These are phyloP conservation scores for Rhynchomys soricoides DNA, from an alignment of 2,113 vertebrate genomes.

Conservation along the genomic window DNA sequence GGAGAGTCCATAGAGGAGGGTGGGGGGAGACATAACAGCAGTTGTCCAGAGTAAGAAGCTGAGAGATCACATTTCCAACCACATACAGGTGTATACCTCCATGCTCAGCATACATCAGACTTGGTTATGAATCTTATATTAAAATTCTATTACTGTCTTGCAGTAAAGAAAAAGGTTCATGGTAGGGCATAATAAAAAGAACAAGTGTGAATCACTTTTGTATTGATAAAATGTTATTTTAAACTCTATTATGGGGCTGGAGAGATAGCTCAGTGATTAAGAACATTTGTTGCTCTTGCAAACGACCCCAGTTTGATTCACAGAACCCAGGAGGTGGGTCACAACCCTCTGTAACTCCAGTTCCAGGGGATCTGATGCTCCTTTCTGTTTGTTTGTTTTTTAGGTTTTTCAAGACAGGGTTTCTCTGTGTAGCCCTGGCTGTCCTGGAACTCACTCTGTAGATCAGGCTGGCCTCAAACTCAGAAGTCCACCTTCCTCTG, in stretches of 20 bases:
- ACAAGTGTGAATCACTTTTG: not conserved
- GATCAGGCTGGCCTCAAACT: too few species aligned
- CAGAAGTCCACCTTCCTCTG: too few species aligned
- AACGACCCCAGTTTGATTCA: not conserved
- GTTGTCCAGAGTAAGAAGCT: not conserved
- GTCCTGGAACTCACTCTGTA: too few species aligned
- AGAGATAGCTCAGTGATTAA: not conserved
- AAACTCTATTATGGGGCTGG: not conserved
- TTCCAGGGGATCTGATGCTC: not conserved
- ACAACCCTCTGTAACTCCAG: not conserved
- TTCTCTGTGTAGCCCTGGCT: too few species aligned
- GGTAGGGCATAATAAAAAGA: too few species aligned
- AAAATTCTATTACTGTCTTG: too few species aligned
- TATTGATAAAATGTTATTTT: not conserved
- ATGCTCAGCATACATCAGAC: too few species aligned
- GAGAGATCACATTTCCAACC: not conserved
- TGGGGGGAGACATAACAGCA: not conserved
- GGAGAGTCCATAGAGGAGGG: not conserved
- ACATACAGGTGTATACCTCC: not conserved
- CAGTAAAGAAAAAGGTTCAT: too few species aligned
- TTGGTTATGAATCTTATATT: too few species aligned
- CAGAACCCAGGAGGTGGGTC: not conserved
- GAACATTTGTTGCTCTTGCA: not conserved
- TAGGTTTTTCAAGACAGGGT: too few species aligned
- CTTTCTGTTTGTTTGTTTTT: too few species aligned